Percentiles rank a stretch among this genome's conserved stretches.
phyloP scores from a whole-genome alignment of 2,797 vertebrate genomes.

The Serranus cabrilla region DNA sequence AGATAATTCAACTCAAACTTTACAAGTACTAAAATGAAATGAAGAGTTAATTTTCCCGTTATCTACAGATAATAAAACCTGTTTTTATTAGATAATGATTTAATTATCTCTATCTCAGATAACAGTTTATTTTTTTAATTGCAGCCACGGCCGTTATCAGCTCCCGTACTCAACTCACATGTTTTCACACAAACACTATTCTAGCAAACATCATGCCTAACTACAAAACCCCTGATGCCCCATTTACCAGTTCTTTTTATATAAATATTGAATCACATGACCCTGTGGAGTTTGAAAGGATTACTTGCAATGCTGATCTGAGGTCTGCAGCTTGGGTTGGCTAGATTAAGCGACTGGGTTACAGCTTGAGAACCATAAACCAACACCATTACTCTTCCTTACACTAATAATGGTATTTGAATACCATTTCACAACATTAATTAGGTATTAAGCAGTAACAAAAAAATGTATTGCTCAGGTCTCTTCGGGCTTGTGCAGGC shows the following conservation, averaged over 20 bases:
- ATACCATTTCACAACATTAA: conserved; percentile 11
- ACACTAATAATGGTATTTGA: background rate
- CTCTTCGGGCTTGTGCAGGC: conserved; percentile 9
- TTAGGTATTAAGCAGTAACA: conserved; percentile 7
- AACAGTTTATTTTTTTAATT: too few relatives aligned
- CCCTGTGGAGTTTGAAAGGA: conserved; percentile 14
- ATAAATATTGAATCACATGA: conserved; percentile 13
- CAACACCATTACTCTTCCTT: background rate
- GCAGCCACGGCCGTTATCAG: too few relatives aligned
- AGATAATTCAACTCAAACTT: too few relatives aligned
- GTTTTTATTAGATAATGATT: too few relatives aligned
- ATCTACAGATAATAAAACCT: too few relatives aligned
- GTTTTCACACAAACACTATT: conserved; percentile 42
- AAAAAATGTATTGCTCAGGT: conserved; percentile 26
- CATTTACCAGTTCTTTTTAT: background rate
- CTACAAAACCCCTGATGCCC: conserved; percentile 48
- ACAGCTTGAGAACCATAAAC: conserved; percentile 16
- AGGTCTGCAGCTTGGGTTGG: conserved; percentile 17
- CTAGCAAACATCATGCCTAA: conserved; percentile 62
- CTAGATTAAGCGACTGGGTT: conserved; percentile 9
- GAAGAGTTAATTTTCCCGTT: too few relatives aligned
- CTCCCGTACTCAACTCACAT: background rate
- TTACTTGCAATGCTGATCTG: conserved; percentile 4
- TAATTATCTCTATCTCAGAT: too few relatives aligned
- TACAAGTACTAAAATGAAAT: too few relatives aligned